A percentile compares a stretch with the other conserved stretches of the same genome.
Conservation (phyloP, 30 jellyfish, hydroid and myxozoan species). For the Aurelia sp. region DNA sequence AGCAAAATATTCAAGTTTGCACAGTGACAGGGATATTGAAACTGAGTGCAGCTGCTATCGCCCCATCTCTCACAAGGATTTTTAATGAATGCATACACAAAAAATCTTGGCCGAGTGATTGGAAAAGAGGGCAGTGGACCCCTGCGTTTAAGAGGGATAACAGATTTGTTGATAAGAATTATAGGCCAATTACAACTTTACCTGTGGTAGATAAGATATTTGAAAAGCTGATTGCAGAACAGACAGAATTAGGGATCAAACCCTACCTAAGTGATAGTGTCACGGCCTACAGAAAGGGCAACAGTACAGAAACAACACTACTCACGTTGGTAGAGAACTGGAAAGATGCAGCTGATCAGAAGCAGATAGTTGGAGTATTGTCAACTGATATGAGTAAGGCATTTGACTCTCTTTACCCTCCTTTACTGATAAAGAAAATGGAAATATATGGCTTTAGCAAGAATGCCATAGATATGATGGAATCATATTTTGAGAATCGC, state of each 20-base stretch:
- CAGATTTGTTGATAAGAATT: constrained; percentile 5
- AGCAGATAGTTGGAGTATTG: constrained; percentile 25
- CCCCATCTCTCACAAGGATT: constrained; percentile 6
- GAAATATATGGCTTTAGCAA: no score
- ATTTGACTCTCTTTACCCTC: no score
- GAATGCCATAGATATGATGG: constrained; percentile 2
- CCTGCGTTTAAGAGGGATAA: constrained; percentile 22
- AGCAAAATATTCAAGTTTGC: no score
- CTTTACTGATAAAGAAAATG: no score
- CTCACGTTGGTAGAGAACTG: constrained; percentile 23
- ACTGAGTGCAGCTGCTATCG: not conserved
- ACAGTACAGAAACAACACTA: constrained; percentile 36
- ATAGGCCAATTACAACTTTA: constrained; percentile 1
- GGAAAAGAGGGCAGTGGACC: constrained; percentile 27
- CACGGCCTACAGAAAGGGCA: constrained; percentile 27
- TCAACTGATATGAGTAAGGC: no score
- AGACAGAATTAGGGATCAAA: constrained; percentile 7
- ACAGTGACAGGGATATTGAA: constrained; percentile 1
- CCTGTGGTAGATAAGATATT: not conserved
- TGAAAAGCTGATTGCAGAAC: no score
- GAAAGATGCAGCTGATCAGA: constrained; percentile 22
- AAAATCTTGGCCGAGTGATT: constrained; percentile 22
- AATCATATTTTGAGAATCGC: constrained; percentile 9
- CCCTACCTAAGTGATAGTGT: constrained; percentile 13
- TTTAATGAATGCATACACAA: constrained; percentile 2